Base-by-base conservation (phyloP, 1,140 invertebrate species). In the Asbolus verrucosus region DNA sequence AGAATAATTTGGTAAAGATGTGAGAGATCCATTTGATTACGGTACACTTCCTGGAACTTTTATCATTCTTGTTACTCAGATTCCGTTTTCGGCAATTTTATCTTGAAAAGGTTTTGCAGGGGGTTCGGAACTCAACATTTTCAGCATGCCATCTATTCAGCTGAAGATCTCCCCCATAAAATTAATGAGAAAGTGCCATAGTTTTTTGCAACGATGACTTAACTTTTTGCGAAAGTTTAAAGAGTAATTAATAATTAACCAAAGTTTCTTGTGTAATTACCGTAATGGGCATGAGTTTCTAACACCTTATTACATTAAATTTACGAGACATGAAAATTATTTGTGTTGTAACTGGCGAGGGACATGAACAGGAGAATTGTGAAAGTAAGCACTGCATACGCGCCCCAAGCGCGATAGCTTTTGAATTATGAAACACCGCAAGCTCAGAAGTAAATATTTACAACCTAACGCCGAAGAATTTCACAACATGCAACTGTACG, bases 381-480 rank as follows among this genome's bases (percentile, higher is more conserved):
- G 21, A 24, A 54, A 54, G 46, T 54, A 30, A 24, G 46, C 46
- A 54, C 2, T 46, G 41, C 41, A 16, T 46, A 46, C 41, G 41
- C 41, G 39, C 39, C 39, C 39, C 11, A 43, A 43, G 39, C 30
- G 54, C 19, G 36, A 62, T 62, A 41, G 38, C 61, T 24, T 38
- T 21, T 39, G 21, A 63, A 63, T 63, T 63, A 63, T 63, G 61
- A 63, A 63, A 63, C 19, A 63, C 30, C 59, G 19, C 13, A 15
- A 62, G 36, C 59, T 62, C 30, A n/a, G n/a, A 19, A 19, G 59
- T 62, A 62, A 62, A 62, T 62, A 62, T 62, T 62, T 62, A 62
- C 59, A 36, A 16, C n/a, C n/a, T 15, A 24, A 16, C 41, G 16
- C 1, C 19, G 19, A 46, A 46, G 41, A 46, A 46, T 46, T 16